Evolutionary conservation across 1,140 invertebrate species (phyloP).

Genomic region (Steinernema feltiae): DNA sequence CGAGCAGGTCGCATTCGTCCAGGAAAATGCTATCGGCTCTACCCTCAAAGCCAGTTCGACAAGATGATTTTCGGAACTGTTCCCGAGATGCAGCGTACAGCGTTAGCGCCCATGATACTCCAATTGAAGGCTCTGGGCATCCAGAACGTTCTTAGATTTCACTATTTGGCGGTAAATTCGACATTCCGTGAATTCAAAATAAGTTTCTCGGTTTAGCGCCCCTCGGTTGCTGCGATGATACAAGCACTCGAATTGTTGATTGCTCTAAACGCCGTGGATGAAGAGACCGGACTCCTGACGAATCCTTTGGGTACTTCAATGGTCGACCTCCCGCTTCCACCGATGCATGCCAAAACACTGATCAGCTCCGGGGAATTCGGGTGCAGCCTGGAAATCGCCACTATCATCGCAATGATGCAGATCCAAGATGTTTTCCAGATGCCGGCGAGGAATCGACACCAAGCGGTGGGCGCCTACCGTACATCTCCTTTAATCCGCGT

Average conservation of each 20-base stretch:
- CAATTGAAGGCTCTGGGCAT: slow-evolving; percentile 98
- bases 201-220: slow-evolving; percentile 67
- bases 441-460: slow-evolving; percentile 65
- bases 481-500: background rate
- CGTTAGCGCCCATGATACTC: slow-evolving; percentile 83
- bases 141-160: slow-evolving; percentile 88
- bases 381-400: slow-evolving; percentile 80
- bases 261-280: slow-evolving; percentile 73
- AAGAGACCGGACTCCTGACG: slow-evolving; percentile 67
- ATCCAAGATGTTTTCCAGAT: slow-evolving; percentile 79
- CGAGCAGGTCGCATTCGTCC: slow-evolving; percentile 89
- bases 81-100: slow-evolving; percentile 94
- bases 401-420: slow-evolving; percentile 82
- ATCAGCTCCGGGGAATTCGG: slow-evolving; percentile 76
- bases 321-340: slow-evolving; percentile 83
- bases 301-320: slow-evolving; percentile 74
- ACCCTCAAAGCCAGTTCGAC: slow-evolving; percentile 61
- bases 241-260: slow-evolving; percentile 73
- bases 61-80: slow-evolving; percentile 95
- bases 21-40: slow-evolving; percentile 69
- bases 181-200: background rate
- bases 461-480: slow-evolving; percentile 45
- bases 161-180: slow-evolving; percentile 61
- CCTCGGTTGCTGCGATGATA: slow-evolving; percentile 80
- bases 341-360: slow-evolving; percentile 80